Conservation (phyloP, 2,113 vertebrate genomes). For the Trichechus manatus region DNA sequence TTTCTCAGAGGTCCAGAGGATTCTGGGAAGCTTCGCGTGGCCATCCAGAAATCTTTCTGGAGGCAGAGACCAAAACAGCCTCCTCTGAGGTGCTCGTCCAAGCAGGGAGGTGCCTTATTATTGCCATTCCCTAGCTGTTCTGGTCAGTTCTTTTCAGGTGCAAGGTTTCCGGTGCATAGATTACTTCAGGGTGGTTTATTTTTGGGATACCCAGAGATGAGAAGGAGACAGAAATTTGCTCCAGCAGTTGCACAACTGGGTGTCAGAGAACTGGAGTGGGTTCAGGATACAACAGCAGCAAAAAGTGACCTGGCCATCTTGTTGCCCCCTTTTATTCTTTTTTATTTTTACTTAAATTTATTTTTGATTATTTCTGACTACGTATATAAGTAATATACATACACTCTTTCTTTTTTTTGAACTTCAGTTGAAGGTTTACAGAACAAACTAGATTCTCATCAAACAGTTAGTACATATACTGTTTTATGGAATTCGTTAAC, state of each 20-base stretch:
- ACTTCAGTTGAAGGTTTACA: too few relatives aligned
- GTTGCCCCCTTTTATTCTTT: not conserved
- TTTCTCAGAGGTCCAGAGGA: constrained; percentile 4
- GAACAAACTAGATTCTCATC: too few relatives aligned
- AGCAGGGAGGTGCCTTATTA: not conserved
- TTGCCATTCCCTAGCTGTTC: not conserved
- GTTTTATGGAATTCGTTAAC: too few relatives aligned
- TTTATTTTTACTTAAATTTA: not conserved
- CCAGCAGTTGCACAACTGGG: not conserved
- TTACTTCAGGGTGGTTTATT: not conserved
- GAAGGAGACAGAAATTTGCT: not conserved
- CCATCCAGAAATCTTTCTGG: not conserved
- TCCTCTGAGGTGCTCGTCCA: not conserved
- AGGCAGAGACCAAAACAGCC: not conserved
- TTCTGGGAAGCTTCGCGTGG: constrained; percentile 36
- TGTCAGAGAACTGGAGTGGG: not conserved
- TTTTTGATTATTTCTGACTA: not conserved
- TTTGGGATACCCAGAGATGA: not conserved
- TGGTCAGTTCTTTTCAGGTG: not conserved
- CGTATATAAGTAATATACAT: too few relatives aligned
- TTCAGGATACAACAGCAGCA: not conserved
- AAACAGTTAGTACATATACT: too few relatives aligned
- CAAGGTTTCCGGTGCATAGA: not conserved
- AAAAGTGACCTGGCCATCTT: not conserved
- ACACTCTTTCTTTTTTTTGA: too few relatives aligned